Evolutionary conservation across 2,113 vertebrate species (phyloP), one percentile per base, ranked within the genome.

Genomic region (Conger conger): DNA sequence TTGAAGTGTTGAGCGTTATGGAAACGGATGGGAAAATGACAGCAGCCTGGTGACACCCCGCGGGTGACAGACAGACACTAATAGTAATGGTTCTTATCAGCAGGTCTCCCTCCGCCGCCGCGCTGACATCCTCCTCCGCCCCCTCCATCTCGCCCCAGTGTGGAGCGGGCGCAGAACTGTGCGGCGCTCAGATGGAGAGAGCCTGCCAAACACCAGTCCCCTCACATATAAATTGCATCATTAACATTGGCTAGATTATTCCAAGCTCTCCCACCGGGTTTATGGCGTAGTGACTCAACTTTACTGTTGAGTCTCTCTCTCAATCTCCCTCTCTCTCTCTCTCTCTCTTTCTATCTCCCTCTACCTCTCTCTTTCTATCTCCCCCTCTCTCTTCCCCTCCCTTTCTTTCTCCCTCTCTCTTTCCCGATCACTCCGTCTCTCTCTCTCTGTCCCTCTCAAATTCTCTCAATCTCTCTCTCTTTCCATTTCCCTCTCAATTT

Each of bases 181-280:
- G 90, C 90, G 89, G 92, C 89, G 90, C 89, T 93, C 92, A 92
- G 90, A 91, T 86, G 91, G 90, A 92, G 91, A 93, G 90, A 92
- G 90, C 91, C 91, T 92, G 93, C 92, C 93, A 94, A 93, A 93
- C 92, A 92, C 90, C 86, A 88, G 90, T 91, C 92, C 92, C 91
- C 92, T 94, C 93, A 93, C 94, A 93, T 94, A 94, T 94, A 94
- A 94, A 94, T 93, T 93, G 92, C 93, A 92, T 94, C 92, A 94
- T 94, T 95, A 95, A 94, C 93, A 93, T 92, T 88, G 91, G 87
- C 91, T 88, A 93, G 94, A 94, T 94, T 93, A 94, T 94, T 94
- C 93, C 92, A 86, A 91, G 92, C 92, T 91, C 92, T 92, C 92
- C 91, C 93, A 92, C 90, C 85, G 91, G 87, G 88, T 93, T 93